Percentiles rank a stretch among this genome's conserved stretches.
These are phyloP conservation scores for Sitta europaea DNA, from an alignment of 2,113 vertebrate genomes.

Conservation along the genomic window DNA sequence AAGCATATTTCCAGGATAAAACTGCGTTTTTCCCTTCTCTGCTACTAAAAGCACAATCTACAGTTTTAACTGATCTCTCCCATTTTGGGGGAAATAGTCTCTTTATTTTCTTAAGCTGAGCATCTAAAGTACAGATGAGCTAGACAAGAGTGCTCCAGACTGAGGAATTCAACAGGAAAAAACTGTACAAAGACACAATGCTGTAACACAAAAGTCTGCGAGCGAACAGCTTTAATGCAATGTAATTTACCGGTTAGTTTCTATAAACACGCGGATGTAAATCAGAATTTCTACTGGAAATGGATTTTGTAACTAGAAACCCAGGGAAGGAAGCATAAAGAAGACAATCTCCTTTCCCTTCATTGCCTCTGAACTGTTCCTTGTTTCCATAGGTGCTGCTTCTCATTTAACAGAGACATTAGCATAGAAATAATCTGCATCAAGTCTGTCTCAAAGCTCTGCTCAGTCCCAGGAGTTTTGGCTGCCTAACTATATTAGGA, in stretches of 20 bases:
- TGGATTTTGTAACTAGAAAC: background rate
- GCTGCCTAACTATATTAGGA: background rate
- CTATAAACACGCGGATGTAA: background rate
- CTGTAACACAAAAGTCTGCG: background rate
- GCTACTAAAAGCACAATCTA: background rate
- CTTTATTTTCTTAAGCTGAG: background rate
- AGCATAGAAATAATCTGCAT: constrained; percentile 35
- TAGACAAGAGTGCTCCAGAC: background rate
- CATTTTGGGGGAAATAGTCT: background rate
- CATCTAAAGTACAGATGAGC: background rate
- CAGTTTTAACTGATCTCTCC: background rate
- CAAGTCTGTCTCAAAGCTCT: background rate
- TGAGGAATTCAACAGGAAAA: background rate
- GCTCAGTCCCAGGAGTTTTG: constrained; percentile 20
- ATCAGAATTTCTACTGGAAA: background rate
- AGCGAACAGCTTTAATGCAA: background rate
- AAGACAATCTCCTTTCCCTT: background rate
- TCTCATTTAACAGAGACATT: constrained; percentile 54
- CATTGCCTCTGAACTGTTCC: background rate
- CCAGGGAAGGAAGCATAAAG: background rate
- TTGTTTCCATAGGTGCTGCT: constrained; percentile 35
- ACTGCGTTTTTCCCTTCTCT: background rate
- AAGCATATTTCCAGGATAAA: background rate
- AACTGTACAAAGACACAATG: background rate
- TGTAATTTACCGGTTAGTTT: background rate